Base-by-base conservation (phyloP, 2,888 invertebrate genomes). In the Mythimna impura region DNA sequence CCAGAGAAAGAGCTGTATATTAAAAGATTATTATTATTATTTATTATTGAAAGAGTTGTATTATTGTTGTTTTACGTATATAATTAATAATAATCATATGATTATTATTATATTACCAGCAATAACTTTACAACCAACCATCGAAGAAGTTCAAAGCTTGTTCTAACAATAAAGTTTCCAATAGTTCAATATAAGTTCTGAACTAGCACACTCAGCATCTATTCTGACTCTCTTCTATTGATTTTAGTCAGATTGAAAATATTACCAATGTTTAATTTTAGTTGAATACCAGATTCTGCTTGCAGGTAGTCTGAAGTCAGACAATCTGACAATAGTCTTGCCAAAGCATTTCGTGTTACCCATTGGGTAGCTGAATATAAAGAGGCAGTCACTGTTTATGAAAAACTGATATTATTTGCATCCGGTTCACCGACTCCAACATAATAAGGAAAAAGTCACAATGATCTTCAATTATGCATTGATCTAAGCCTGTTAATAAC, bases 121-220 rank as follows among this genome's bases (percentile, higher is more conserved):
- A 61, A 40, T 25, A 57, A 52, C 9, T 65, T 9, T 5, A 36
- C 20, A 30, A 57, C 22, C 34, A 47, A 7, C 2, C 8, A 22
- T 57, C 5, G 47, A 47, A 43, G 12, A 76, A 77, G 36, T 77
- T 47, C 20, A 67, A 30, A 17, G 43, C 36, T 54, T 54, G n/a
- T 43, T 47, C 43, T 36, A 74, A 68, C 36, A 68, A 6, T 12
- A 54, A 61, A 43, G 20, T 71, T 71, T 40, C 40, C 73, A 47
- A 55, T 73, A 57, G 36, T 62, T 58, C 25, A 71, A 63, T 22
- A 25, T 34, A 20, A 62, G 71, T 71, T 71, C 12, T 43, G 4
- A 78, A 71, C 78, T 57, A 57, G 62, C 25, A 57, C 22, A n/a
- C 12, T 6, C n/a, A 14, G 10, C 17, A 40, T 22, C 54, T 3